phyloP scores from a whole-genome alignment of 2,797 vertebrate species.

The Denticeps clupeoides region DNA sequence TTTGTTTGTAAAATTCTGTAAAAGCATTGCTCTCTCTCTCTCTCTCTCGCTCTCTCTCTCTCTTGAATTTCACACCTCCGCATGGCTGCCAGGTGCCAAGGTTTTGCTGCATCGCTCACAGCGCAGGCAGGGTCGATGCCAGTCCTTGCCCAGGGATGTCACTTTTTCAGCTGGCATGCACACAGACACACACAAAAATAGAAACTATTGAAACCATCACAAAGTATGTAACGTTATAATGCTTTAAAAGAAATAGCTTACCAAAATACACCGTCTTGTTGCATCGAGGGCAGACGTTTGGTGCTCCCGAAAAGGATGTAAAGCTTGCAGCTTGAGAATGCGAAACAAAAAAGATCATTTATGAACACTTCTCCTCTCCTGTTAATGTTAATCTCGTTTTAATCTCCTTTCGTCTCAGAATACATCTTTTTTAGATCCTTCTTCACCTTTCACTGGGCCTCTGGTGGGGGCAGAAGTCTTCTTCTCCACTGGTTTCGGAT shows the following conservation, averaged over 20 bases:
- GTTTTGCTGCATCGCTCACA: conserved; percentile 58
- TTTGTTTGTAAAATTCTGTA: too few relatives aligned
- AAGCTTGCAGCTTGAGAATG: conserved; percentile 50
- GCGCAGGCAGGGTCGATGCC: conserved; percentile 64
- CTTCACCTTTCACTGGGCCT: conserved; percentile 56
- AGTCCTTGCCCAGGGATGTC: conserved; percentile 64
- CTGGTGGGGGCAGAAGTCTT: conserved; percentile 31
- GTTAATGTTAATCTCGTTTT: too few relatives aligned
- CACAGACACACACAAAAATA: conserved; percentile 6
- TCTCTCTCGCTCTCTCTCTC: too few relatives aligned
- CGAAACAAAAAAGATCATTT: too few relatives aligned
- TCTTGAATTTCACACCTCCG: too few relatives aligned
- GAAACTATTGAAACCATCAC: too few relatives aligned
- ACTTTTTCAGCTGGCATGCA: conserved; percentile 64
- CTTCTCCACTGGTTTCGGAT: conserved; percentile 39
- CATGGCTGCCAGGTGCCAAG: conserved; percentile 46
- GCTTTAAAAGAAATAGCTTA: too few relatives aligned
- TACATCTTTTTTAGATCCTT: conserved; percentile 22
- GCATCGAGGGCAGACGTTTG: conserved; percentile 66
- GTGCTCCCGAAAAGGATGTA: conserved; percentile 57
- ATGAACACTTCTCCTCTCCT: too few relatives aligned
- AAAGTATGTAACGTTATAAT: too few relatives aligned
- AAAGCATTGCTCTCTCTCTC: too few relatives aligned
- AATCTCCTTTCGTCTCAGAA: background rate
- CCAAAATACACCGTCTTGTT: conserved; percentile 71